These are phyloP conservation scores for Xenus cinereus DNA, from an alignment of 2,113 vertebrate genomes.

Conservation along the genomic window DNA sequence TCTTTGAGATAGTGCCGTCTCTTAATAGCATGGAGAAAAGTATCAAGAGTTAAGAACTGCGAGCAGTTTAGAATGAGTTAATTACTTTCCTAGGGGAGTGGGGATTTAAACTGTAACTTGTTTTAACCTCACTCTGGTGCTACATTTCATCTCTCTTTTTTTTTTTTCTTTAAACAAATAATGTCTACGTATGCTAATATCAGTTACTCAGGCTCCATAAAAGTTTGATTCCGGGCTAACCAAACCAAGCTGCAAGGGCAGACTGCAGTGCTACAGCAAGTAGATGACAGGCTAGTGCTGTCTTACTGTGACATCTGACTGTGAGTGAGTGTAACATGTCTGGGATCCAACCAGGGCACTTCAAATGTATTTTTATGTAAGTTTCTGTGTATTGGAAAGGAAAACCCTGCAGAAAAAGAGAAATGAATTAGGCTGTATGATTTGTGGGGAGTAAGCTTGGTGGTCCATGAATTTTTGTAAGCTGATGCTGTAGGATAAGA, in stretches of 20 bases:
- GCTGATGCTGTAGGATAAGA: background rate
- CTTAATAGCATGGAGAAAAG: background rate
- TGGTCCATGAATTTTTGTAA: background rate
- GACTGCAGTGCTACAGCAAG: background rate
- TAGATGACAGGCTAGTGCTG: background rate
- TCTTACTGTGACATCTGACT: background rate
- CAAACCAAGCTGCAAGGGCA: background rate
- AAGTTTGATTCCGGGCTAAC: background rate
- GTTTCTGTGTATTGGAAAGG: background rate
- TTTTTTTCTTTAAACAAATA: background rate
- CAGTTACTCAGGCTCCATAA: background rate
- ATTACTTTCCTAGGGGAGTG: background rate
- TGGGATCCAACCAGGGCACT: background rate
- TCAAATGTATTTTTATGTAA: background rate
- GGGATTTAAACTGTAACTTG: constrained; percentile 4
- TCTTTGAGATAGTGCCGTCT: background rate
- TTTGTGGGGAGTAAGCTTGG: background rate
- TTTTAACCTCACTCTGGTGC: background rate
- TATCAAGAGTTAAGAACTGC: background rate
- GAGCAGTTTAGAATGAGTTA: background rate
- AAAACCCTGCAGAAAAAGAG: background rate
- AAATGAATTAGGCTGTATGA: background rate
- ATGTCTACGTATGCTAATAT: background rate
- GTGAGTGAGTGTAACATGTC: background rate
- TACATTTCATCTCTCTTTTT: background rate